Percentiles rank a stretch among this genome's conserved stretches.
These are phyloP conservation scores for Tryphoninae sp. DNA, from an alignment of 2,888 invertebrate genomes.

Conservation along the genomic window DNA sequence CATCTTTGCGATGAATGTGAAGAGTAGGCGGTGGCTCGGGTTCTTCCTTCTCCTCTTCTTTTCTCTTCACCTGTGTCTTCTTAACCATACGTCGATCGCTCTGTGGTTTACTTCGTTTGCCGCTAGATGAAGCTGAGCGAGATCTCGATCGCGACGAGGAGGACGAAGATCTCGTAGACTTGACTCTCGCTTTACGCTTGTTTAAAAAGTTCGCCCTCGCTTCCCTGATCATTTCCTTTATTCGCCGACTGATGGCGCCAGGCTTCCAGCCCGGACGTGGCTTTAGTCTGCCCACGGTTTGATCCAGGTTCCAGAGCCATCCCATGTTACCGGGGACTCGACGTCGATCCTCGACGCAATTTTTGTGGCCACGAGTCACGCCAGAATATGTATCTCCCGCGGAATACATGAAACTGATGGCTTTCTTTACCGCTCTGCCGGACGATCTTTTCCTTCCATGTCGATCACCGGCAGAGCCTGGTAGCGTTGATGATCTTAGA, in stretches of 20 bases:
- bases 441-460: conserved; percentile 36
- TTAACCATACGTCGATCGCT: conserved; percentile 65
- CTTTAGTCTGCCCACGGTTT: conserved; percentile 68
- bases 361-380: conserved; percentile 72
- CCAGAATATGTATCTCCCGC: conserved; percentile 74
- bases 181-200: conserved; percentile 52
- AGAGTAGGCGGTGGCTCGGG: conserved; percentile 76
- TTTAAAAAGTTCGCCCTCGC: conserved; percentile 66
- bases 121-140: conserved; percentile 55
- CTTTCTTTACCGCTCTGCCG: conserved; percentile 59
- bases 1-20: conserved; percentile 77
- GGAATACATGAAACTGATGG: conserved; percentile 73
- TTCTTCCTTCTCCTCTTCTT: conserved; percentile 66
- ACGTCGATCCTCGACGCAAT: conserved; percentile 71
- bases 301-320: conserved; percentile 76
- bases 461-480: conserved; percentile 65
- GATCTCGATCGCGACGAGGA: conserved; percentile 53
- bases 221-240: conserved; percentile 68
- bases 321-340: conserved; percentile 78
- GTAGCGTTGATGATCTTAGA: conserved; percentile 5
- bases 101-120: conserved; percentile 35
- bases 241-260: conserved; percentile 73
- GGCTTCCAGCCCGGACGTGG: conserved; percentile 78
- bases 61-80: conserved; percentile 58
- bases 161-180: conserved; percentile 57